Percentiles rank a stretch among this genome's conserved stretches.
phyloP scores from a whole-genome alignment of 1,140 invertebrate species.

The Pseudomyrmex concolor region DNA sequence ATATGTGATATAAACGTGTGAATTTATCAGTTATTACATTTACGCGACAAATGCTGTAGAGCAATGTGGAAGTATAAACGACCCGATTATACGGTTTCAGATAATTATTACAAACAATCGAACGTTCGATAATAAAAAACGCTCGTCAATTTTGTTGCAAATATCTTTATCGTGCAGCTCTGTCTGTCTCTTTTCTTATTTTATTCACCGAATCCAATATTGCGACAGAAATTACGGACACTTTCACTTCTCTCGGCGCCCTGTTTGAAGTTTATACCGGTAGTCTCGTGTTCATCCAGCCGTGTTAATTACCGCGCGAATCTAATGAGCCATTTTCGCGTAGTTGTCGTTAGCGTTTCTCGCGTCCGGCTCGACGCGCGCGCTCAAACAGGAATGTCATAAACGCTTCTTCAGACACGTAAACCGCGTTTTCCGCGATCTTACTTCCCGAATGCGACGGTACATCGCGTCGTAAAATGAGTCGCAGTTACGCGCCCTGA shows the following conservation, averaged over 20 bases:
- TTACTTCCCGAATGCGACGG: background rate
- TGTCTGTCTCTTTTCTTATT: background rate
- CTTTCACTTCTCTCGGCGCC: constrained; percentile 5
- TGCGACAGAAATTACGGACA: constrained; percentile 15
- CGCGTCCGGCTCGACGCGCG: no score
- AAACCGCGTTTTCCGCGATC: constrained; percentile 3
- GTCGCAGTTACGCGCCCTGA: background rate
- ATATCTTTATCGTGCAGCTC: background rate
- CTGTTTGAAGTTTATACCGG: background rate
- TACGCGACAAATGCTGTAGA: background rate
- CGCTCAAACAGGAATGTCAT: background rate
- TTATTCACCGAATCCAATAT: background rate
- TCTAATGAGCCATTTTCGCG: constrained; percentile 22
- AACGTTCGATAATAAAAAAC: background rate
- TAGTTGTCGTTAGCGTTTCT: constrained; percentile 22
- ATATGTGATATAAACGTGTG: no score
- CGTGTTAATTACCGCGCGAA: constrained; percentile 36
- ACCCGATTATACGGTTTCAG: no score
- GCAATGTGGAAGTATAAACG: no score
- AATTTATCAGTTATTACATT: no score
- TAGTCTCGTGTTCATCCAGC: constrained; percentile 1
- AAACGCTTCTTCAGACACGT: constrained; percentile 1
- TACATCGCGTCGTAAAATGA: background rate
- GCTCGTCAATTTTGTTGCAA: background rate
- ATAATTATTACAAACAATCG: background rate